phyloP scores from a whole-genome alignment of 2,797 vertebrate genomes.

The Acropternis orthonyx region DNA sequence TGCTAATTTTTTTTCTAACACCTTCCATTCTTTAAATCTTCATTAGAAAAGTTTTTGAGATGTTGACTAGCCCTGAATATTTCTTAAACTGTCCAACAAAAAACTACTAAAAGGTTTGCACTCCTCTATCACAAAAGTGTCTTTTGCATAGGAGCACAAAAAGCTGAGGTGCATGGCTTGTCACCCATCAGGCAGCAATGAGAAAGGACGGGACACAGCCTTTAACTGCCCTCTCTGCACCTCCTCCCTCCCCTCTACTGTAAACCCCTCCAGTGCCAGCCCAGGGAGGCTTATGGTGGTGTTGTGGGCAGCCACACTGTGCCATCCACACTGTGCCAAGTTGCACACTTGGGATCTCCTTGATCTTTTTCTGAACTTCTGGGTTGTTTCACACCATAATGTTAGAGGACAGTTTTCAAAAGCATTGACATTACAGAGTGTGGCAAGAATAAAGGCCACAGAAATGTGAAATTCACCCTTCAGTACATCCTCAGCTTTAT shows the following conservation, averaged over 20 bases:
- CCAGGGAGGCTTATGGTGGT: not conserved
- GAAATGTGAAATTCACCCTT: not conserved
- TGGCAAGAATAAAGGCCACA: not conserved
- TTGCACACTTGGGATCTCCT: not conserved
- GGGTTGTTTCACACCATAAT: not conserved
- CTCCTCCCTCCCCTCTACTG: not conserved
- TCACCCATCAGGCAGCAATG: rapidly evolving
- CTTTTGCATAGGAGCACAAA: not conserved
- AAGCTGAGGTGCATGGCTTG: not conserved
- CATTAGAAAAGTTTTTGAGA: not conserved
- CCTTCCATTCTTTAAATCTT: not conserved
- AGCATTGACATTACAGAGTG: not conserved
- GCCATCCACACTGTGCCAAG: rapidly evolving
- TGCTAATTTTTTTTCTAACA: not conserved
- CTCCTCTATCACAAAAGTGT: not conserved
- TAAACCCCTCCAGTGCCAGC: not conserved
- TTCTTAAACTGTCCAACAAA: not conserved
- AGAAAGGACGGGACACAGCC: not conserved
- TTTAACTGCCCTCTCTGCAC: not conserved
- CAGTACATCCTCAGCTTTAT: not conserved
- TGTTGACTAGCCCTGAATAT: not conserved
- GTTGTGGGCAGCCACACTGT: not conserved
- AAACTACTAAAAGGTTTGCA: not conserved
- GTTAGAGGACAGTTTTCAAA: not conserved
- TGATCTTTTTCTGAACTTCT: not conserved